phyloP scores from a whole-genome alignment of 2,797 vertebrate species.

The Pipistrellus kuhlii region DNA sequence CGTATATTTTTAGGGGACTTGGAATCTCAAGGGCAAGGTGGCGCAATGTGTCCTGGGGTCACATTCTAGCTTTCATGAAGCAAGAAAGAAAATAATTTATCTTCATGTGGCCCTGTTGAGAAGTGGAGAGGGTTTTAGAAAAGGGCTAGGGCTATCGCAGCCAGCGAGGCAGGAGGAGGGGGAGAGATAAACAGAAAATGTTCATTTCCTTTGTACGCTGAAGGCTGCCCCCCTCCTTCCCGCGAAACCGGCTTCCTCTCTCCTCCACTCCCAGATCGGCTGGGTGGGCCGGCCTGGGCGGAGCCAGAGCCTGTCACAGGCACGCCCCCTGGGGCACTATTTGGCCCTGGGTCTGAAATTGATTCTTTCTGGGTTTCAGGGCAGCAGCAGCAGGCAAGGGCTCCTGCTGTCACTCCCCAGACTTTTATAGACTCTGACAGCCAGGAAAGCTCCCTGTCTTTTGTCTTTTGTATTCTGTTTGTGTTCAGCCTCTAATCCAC shows the following conservation, averaged over 20 bases:
- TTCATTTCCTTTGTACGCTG: neutral
- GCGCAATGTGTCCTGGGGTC: neutral
- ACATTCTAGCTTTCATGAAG: neutral
- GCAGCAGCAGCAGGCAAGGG: constrained; percentile 43
- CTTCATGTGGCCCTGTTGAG: neutral
- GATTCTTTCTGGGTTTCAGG: constrained; percentile 74
- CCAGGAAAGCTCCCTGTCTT: constrained; percentile 47
- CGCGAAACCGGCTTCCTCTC: neutral
- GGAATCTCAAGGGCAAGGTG: neutral
- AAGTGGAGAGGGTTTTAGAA: neutral
- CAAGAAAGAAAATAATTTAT: neutral
- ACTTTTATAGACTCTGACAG: constrained; percentile 76
- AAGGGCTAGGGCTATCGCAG: neutral
- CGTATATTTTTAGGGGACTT: neutral
- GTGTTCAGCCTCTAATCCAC: constrained; percentile 61
- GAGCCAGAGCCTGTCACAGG: neutral
- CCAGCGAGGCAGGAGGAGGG: fast-evolving
- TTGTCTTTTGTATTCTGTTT: constrained; percentile 77
- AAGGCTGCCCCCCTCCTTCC: too few relatives aligned
- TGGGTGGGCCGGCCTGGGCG: neutral
- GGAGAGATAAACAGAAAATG: too few relatives aligned
- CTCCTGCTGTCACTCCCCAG: constrained; percentile 68
- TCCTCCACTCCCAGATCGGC: neutral
- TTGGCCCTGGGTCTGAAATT: constrained; percentile 71
- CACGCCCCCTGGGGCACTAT: constrained; percentile 43